Conservation (phyloP, 2,888 invertebrate species). For the Marronus borbonicus region DNA sequence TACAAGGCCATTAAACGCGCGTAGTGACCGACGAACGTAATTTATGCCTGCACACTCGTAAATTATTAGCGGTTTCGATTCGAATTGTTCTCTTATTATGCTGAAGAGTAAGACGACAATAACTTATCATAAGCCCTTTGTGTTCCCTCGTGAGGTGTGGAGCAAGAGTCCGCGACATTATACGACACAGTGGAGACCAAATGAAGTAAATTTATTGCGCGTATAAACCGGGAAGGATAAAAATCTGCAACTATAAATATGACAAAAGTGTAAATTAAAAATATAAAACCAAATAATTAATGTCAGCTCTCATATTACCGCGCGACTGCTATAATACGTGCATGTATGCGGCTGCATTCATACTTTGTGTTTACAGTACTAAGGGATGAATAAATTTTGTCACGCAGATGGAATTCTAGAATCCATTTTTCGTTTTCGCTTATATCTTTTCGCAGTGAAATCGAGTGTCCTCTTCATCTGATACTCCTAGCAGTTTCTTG, state of each 20-base stretch:
- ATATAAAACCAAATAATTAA: slow-evolving; percentile 52
- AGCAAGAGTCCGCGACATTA: background rate
- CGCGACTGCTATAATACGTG: slow-evolving; percentile 32
- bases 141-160: slow-evolving; percentile 10
- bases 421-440: slow-evolving; percentile 31
- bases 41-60: background rate
- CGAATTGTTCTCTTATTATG: slow-evolving; percentile 35
- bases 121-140: slow-evolving; percentile 44
- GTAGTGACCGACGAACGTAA: background rate
- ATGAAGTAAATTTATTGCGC: slow-evolving; percentile 53
- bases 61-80: slow-evolving; percentile 27
- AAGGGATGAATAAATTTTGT: slow-evolving; percentile 49
- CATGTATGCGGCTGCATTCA: slow-evolving; percentile 37
- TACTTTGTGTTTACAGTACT: slow-evolving; percentile 48
- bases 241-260: slow-evolving; percentile 55
- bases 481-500: slow-evolving; percentile 15
- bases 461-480: slow-evolving; percentile 26
- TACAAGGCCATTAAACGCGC: background rate
- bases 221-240: slow-evolving; percentile 49
- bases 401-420: slow-evolving; percentile 37
- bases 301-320: slow-evolving; percentile 49
- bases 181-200: slow-evolving; percentile 28
- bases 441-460: slow-evolving; percentile 18
- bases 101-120: slow-evolving; percentile 33
- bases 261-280: slow-evolving; percentile 55